Conservation (phyloP, 2,797 vertebrate genomes). For the Cynopterus sphinx region DNA sequence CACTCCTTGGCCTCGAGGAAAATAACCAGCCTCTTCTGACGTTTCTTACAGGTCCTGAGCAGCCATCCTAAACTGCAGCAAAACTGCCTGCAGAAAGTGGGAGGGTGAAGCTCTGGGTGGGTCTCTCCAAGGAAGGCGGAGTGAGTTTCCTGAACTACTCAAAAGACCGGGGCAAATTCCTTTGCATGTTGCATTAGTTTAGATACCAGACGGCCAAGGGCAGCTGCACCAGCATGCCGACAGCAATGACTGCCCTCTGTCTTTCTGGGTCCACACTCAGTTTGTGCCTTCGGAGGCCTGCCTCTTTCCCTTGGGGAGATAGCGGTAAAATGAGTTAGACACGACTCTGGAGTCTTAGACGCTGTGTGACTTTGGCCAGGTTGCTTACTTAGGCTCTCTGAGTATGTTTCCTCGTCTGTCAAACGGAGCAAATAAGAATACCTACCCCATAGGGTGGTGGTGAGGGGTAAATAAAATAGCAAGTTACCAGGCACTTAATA, state of each 20-base stretch:
- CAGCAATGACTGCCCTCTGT: neutral
- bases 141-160: neutral
- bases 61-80: neutral
- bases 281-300: neutral
- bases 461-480: neutral
- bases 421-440: neutral
- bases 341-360: neutral
- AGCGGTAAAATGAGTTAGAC: neutral
- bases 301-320: neutral
- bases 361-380: neutral
- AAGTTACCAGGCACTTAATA: neutral
- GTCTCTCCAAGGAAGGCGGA: neutral
- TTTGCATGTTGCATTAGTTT: neutral
- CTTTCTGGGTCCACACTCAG: neutral
- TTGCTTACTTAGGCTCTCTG: neutral
- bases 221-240: neutral
- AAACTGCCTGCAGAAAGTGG: neutral
- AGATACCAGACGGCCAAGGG: neutral
- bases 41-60: neutral
- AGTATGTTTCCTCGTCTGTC: neutral
- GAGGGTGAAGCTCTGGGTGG: neutral
- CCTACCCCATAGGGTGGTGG: neutral
- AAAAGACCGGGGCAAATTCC: neutral
- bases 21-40: neutral
- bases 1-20: rapidly evolving